phyloP scores from a whole-genome alignment of 2,113 vertebrate species.

The Calyptommatus sinebrachiatus region DNA sequence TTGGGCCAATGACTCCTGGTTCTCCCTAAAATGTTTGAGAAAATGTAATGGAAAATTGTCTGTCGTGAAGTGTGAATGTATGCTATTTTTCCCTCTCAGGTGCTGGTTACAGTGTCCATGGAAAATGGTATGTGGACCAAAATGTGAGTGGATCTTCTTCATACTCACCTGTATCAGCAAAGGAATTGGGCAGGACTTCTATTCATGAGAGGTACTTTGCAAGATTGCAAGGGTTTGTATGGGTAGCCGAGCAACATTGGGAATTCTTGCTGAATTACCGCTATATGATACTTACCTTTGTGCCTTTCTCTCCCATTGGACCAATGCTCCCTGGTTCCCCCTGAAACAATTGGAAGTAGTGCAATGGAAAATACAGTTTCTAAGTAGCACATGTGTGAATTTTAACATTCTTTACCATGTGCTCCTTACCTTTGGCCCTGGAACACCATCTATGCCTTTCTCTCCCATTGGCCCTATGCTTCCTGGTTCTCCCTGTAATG shows the following conservation, averaged over 20 bases:
- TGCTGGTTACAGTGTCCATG: background rate
- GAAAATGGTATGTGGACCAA: too few species aligned
- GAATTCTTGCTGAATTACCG: background rate
- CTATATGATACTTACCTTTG: constrained; percentile 56
- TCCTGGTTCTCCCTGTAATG: constrained; percentile 53
- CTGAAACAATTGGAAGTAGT: background rate
- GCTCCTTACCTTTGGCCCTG: constrained; percentile 66
- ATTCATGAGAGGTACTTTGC: too few species aligned
- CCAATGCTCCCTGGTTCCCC: constrained; percentile 56
- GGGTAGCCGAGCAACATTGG: too few species aligned
- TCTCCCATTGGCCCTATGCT: constrained; percentile 53
- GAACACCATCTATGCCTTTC: constrained; percentile 53
- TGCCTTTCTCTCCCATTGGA: constrained; percentile 57
- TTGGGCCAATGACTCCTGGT: background rate
- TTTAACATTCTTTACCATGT: background rate
- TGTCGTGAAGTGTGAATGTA: background rate
- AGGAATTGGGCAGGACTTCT: too few species aligned
- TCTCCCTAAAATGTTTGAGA: background rate
- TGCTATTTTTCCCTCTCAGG: background rate
- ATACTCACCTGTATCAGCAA: too few species aligned
- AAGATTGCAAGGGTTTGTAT: too few species aligned
- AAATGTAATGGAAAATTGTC: background rate
- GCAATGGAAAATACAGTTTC: background rate
- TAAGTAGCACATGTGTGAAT: background rate
- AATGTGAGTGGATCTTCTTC: too few species aligned